These are phyloP conservation scores for Pterocles orientalis DNA, from an alignment of 2,113 vertebrate species.

Conservation along the genomic window DNA sequence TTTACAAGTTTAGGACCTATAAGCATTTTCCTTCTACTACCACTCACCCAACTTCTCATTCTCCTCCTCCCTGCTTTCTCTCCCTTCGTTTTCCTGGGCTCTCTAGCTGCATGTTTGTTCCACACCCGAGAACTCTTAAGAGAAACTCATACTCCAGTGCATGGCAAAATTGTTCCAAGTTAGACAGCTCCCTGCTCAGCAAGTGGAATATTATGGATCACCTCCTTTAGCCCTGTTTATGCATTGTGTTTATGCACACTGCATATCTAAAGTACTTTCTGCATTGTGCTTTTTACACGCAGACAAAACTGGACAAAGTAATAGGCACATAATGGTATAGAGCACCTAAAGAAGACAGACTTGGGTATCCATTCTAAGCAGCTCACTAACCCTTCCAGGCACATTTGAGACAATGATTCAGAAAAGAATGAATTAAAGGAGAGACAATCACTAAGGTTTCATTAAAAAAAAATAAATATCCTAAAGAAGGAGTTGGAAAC, in stretches of 20 bases:
- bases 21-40: background rate
- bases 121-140: background rate
- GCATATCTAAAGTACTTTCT: background rate
- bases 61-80: background rate
- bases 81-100: background rate
- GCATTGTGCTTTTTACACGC: background rate
- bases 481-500: background rate
- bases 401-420: background rate
- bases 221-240: background rate
- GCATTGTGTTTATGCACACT: background rate
- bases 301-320: background rate
- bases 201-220: background rate
- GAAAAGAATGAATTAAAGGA: background rate
- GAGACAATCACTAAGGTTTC: background rate
- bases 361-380: background rate
- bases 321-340: background rate
- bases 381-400: background rate
- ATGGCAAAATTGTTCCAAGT: background rate
- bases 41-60: background rate
- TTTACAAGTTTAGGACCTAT: background rate
- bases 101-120: background rate
- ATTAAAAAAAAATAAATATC: background rate
- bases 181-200: background rate
- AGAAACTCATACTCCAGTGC: background rate
- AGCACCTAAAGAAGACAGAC: background rate